These are phyloP conservation scores for Tachysurus fulvidraco DNA, from an alignment of 2,113 vertebrate genomes.

Conservation along the genomic window DNA sequence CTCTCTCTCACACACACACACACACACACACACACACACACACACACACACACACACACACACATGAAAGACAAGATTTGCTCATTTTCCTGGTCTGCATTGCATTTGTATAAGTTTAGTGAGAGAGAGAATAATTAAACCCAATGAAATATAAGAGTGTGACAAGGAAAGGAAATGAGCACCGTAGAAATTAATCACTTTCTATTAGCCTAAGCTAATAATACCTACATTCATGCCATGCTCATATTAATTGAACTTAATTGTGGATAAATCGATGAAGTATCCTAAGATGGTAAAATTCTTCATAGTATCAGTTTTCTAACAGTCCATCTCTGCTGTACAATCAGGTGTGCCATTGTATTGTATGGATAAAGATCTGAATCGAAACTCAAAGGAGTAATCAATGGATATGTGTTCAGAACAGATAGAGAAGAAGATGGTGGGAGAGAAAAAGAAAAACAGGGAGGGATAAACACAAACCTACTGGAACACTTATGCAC, in stretches of 20 bases:
- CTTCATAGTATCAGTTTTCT: constrained; percentile 36
- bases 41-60: not conserved
- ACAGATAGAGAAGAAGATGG: constrained; percentile 1
- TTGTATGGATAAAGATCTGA: not conserved
- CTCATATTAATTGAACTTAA: constrained; percentile 63
- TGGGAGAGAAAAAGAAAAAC: constrained; percentile 55
- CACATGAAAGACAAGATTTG: not conserved
- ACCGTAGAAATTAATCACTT: constrained; percentile 69
- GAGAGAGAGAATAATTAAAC: constrained; percentile 63
- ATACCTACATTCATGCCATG: constrained; percentile 60
- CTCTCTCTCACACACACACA: not conserved
- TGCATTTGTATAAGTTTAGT: constrained; percentile 57
- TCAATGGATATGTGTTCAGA: not conserved
- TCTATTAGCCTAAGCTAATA: constrained; percentile 67
- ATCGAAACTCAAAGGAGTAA: not conserved
- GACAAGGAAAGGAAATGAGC: constrained; percentile 69
- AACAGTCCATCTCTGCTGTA: not conserved
- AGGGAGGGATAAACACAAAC: constrained; percentile 61
- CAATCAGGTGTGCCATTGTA: not conserved
- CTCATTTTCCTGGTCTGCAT: not conserved
- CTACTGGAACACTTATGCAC: constrained; percentile 66
- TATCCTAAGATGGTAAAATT: constrained; percentile 50
- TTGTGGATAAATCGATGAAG: constrained; percentile 58
- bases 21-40: not conserved
- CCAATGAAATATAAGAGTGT: constrained; percentile 68